Evolutionary conservation across 53 echinoderm and acorn worm genomes (phyloP).

Genomic region (Paelopatides confundens): DNA sequence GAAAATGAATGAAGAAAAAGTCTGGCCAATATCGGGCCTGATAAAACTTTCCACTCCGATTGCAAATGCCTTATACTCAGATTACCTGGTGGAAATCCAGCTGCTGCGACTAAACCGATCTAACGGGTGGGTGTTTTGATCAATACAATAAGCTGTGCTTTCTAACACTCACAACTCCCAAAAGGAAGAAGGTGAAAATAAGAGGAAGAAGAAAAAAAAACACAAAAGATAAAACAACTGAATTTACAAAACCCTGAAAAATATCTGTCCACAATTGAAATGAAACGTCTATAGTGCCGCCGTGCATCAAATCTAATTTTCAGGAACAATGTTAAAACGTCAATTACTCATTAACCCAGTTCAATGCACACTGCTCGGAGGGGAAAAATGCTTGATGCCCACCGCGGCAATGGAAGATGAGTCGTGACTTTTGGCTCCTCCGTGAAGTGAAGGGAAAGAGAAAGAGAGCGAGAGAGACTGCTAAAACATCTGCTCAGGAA

Average conservation of each 20-base stretch:
- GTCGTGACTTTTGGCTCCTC: neutral
- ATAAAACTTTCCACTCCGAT: neutral
- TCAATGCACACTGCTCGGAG: neutral
- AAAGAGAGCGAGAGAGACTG: neutral
- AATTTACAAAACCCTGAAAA: neutral
- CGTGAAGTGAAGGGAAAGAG: too few relatives aligned
- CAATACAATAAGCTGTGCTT: too few relatives aligned
- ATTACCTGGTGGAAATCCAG: neutral
- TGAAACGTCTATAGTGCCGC: neutral
- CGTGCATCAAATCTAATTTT: constrained; percentile 31
- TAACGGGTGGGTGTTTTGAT: neutral
- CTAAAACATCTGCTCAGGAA: constrained; percentile 34
- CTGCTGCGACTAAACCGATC: neutral
- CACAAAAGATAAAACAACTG: too few relatives aligned
- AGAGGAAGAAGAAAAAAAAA: neutral
- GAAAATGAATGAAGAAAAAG: too few relatives aligned
- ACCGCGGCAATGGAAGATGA: neutral
- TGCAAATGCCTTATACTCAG: neutral
- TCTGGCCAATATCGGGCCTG: too few relatives aligned
- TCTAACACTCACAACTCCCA: neutral
- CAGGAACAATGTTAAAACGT: constrained; percentile 34
- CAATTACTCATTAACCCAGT: constrained; percentile 40
- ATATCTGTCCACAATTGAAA: neutral
- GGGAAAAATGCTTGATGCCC: neutral
- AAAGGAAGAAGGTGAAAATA: neutral